Evolutionary conservation across 2,888 invertebrate genomes (phyloP).

Genomic region (Ctenicera cuprea): DNA sequence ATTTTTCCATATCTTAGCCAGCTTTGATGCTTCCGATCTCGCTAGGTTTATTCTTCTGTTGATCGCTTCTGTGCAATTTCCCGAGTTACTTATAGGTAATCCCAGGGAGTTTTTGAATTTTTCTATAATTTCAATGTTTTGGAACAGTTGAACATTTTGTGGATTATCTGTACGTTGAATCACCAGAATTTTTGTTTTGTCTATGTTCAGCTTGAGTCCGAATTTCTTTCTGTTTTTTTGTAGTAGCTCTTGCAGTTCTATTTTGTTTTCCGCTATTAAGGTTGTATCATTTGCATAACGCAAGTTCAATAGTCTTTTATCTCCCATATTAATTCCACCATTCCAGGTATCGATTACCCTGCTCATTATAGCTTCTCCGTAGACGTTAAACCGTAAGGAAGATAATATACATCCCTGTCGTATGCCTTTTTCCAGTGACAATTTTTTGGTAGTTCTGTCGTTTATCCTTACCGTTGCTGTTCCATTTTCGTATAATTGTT

Average conservation of each 20-base stretch:
- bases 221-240: not conserved
- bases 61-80: not conserved
- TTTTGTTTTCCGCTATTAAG: too few relatives aligned
- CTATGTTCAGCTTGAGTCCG: conserved; percentile 1
- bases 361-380: conserved; percentile 3
- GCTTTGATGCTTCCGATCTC: not conserved
- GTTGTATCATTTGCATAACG: too few relatives aligned
- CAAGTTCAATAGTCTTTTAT: too few relatives aligned
- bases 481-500: conserved; percentile 4
- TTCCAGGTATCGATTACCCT: not conserved
- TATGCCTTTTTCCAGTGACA: conserved; percentile 11
- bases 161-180: conserved; percentile 3
- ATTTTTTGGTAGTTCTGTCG: not conserved
- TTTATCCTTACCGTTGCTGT: conserved; percentile 4
- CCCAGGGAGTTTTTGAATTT: conserved; percentile 11
- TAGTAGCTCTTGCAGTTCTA: not conserved
- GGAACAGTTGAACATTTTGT: conserved; percentile 2
- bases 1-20: not conserved
- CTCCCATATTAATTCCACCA: conserved; percentile 7
- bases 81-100: not conserved
- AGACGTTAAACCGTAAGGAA: conserved; percentile 13
- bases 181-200: conserved; percentile 13
- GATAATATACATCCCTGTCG: conserved; percentile 23
- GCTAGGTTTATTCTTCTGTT: conserved; percentile 18
- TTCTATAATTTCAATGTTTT: not conserved